Base-by-base conservation (phyloP, 2,888 invertebrate genomes). In the Patella ulyssiponensis region DNA sequence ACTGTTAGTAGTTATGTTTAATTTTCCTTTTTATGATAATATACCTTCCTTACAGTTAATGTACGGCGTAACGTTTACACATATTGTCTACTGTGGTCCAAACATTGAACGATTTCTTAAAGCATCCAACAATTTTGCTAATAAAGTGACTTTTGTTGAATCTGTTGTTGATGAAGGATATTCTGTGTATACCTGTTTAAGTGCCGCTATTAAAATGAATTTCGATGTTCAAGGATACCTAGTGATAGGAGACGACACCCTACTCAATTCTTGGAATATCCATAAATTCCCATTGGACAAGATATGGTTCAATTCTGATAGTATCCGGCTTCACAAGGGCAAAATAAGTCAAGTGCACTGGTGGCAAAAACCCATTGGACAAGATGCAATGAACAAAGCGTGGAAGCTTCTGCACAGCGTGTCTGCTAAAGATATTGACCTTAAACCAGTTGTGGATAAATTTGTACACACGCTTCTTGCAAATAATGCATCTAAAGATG, bases 211-310 rank as follows among this genome's bases (percentile, higher is more conserved):
- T 44, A 56, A 76, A 27, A 80, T 85, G 82, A 70, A 75, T 17
- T 80, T 81, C 77, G 81, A 81, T 12, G 79, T 82, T 11, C 74
- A 72, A 7, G 85, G 82, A 1, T 82, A 78, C 75, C 73, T 85
- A 14, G 74, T 73, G 69, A 76, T 82, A 23, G 69, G 80, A 1
- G 83, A 84, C 20, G 75, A 73, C n/a, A 79, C 78, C 71, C 76
- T 78, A 70, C 51, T 84, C 27, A 70, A 74, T 58, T 17, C 58
- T 1, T 69, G 74, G 54, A 54, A 74, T n/a, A 27, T 77, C 51
- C 44, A 54, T 2, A 15, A 17, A 15, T 20, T 72, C 20, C 76
- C 56, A 15, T 17, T 52, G 33, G 58, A 76, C 33, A 71, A 54
- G 3, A 14, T 76, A 15, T 76, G 76, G 76, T 44, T 9, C 51